phyloP scores from a whole-genome alignment of 2,797 vertebrate genomes.

The Tinamus major region DNA sequence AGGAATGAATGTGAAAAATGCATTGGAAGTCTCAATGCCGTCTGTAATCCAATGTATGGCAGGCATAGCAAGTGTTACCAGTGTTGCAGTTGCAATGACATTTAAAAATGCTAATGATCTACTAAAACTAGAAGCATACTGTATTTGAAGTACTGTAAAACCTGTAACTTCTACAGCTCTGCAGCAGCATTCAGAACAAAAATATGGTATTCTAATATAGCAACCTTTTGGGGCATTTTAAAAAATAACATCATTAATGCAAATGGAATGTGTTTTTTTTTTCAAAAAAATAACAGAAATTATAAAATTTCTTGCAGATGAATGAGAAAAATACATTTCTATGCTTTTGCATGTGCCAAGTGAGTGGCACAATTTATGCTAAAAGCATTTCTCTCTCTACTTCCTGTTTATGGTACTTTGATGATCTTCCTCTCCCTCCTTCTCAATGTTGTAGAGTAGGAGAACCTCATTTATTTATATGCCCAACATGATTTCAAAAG shows the following conservation, averaged over 20 bases:
- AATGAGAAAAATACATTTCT: conserved; percentile 24
- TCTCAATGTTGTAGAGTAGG: background rate
- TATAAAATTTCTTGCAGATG: background rate
- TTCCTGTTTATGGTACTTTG: background rate
- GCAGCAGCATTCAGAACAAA: background rate
- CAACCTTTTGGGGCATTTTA: background rate
- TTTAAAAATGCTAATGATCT: background rate
- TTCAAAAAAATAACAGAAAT: background rate
- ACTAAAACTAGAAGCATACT: background rate
- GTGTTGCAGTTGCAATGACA: fast-evolving
- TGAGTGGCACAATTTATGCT: conserved; percentile 13
- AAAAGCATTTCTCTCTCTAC: background rate
- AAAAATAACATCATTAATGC: background rate
- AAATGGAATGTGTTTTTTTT: conserved; percentile 18
- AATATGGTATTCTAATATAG: background rate
- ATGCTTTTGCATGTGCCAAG: conserved; percentile 43
- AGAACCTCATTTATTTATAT: conserved; percentile 39
- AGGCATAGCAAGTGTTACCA: fast-evolving
- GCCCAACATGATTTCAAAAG: background rate
- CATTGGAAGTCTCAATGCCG: fast-evolving
- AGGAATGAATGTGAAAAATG: background rate
- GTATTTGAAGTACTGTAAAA: conserved; percentile 8
- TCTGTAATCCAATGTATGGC: background rate
- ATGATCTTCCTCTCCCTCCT: background rate
- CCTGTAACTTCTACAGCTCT: background rate